Evolutionary conservation across 2,113 vertebrate genomes (phyloP).

Genomic region (Amblyornis subalaris): DNA sequence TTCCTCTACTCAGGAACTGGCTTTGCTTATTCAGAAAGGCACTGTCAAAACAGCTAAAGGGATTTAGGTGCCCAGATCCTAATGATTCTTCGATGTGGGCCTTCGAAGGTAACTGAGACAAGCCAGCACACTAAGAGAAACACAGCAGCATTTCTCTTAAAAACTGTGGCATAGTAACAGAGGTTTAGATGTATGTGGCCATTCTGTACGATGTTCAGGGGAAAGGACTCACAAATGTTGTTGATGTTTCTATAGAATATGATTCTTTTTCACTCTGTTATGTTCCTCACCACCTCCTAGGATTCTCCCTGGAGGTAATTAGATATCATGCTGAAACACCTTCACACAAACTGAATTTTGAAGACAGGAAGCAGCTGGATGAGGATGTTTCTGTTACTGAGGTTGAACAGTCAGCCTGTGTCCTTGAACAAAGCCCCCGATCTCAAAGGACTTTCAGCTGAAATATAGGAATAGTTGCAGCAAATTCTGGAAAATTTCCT

Average conservation of each 20-base stretch:
- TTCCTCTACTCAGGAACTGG: not conserved
- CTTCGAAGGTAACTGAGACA: not conserved
- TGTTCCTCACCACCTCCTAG: conserved; percentile 27
- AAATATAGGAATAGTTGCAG: conserved; percentile 14
- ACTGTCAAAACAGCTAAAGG: not conserved
- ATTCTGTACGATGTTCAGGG: not conserved
- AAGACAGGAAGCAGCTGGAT: conserved; percentile 43
- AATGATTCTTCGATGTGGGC: not conserved
- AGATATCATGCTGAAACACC: conserved; percentile 31
- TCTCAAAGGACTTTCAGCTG: conserved; percentile 21
- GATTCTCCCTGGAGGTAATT: conserved; percentile 40
- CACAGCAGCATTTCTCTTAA: not conserved
- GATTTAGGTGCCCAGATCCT: not conserved
- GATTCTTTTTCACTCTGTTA: not conserved
- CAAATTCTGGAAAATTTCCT: not conserved
- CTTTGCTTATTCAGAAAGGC: not conserved
- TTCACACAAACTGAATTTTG: conserved; percentile 36
- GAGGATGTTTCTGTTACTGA: conserved; percentile 34
- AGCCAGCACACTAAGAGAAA: not conserved
- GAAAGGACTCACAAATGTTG: not conserved
- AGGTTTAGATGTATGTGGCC: not conserved
- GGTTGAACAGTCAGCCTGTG: conserved; percentile 38
- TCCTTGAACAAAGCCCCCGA: not conserved
- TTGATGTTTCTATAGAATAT: not conserved
- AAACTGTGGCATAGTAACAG: not conserved